Percentiles rank a stretch among this genome's conserved stretches.
phyloP scores from a whole-genome alignment of 2,797 vertebrate species.

The Tolypeutes matacus region DNA sequence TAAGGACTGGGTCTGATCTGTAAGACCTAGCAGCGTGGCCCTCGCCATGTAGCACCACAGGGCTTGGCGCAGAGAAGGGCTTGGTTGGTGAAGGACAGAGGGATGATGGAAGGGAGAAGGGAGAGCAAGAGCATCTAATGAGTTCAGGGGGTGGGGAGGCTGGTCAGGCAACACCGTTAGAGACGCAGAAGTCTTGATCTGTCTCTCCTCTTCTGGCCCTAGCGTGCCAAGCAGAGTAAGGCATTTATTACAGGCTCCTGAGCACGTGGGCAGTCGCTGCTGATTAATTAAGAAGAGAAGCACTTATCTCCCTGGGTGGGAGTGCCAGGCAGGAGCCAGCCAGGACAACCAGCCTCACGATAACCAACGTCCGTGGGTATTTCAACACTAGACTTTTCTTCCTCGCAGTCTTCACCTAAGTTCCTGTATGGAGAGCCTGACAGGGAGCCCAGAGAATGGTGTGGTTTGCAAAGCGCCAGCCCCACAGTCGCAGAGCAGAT shows the following conservation, averaged over 20 bases:
- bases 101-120: background rate
- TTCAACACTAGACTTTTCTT: background rate
- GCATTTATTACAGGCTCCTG: background rate
- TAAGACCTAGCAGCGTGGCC: background rate
- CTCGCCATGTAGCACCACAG: background rate
- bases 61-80: background rate
- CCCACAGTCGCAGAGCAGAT: background rate
- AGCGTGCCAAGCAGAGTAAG: background rate
- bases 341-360: background rate
- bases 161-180: background rate
- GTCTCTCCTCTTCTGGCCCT: rapidly evolving
- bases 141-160: background rate
- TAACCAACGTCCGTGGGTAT: too few relatives aligned
- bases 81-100: background rate
- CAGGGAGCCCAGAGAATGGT: background rate
- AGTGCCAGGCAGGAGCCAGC: background rate
- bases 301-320: background rate
- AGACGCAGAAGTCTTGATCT: background rate
- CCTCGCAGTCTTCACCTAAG: rapidly evolving
- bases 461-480: background rate
- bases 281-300: background rate
- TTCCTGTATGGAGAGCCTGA: background rate
- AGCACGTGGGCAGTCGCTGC: background rate
- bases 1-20: background rate
- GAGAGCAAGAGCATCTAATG: too few relatives aligned